Conservation (phyloP, 2,113 vertebrate genomes). For the Raja brachyura region DNA sequence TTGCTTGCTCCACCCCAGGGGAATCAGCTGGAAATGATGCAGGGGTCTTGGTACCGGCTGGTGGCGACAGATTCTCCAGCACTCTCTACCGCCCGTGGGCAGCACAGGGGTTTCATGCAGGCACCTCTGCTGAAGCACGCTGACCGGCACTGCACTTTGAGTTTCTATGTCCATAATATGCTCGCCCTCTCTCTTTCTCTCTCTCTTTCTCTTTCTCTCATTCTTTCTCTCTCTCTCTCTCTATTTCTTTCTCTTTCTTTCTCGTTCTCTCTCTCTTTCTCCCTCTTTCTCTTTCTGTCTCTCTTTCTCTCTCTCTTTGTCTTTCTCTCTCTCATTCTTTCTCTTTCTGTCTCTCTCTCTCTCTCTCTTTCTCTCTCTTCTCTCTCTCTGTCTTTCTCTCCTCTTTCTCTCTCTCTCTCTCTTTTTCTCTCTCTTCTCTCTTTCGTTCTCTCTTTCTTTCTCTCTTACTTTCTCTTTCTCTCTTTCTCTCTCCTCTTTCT, state of each 20-base stretch:
- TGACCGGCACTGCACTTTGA: neutral
- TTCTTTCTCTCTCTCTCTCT: no score
- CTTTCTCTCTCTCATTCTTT: no score
- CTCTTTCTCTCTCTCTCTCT: no score
- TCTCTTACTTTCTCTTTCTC: no score
- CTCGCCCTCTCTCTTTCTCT: neutral
- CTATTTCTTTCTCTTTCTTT: no score
- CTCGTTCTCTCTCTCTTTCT: no score
- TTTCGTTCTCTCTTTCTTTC: neutral
- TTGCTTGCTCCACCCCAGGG: neutral
- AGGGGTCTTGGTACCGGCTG: conserved; percentile 13
- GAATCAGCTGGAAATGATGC: conserved; percentile 17
- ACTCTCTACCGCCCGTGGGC: neutral
- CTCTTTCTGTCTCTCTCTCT: no score
- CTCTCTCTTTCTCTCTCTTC: no score
- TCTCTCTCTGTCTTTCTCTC: no score
- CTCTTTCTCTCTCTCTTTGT: neutral
- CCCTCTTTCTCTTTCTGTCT: neutral
- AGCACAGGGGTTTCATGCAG: neutral
- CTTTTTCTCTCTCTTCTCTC: no score
- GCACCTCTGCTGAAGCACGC: neutral
- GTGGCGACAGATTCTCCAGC: neutral
- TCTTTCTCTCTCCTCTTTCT: no score
- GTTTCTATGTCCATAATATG: neutral
- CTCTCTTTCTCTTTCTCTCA: no score